phyloP scores from a whole-genome alignment of 2,888 invertebrate genomes.

The Blastobasis lacticolella region DNA sequence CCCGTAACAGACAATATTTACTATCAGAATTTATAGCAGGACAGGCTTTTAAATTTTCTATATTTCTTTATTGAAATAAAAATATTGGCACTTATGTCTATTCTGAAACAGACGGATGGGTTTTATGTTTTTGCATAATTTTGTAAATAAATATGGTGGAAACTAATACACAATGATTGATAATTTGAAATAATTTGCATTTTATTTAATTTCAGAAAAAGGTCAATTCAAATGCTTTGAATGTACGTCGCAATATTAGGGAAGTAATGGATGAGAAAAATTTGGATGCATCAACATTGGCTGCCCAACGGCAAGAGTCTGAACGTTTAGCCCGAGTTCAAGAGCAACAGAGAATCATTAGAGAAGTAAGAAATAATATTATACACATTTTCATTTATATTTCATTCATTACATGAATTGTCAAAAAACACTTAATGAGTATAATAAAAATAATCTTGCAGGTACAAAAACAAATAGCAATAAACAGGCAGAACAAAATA shows the following conservation, averaged over 20 bases:
- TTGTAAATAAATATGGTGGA: not conserved
- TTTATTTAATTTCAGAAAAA: conserved; percentile 50
- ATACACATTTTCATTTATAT: not conserved
- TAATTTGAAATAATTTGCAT: no score
- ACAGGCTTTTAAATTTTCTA: no score
- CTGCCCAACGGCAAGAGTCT: conserved; percentile 94
- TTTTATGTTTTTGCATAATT: not conserved
- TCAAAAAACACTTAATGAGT: no score
- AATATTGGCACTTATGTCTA: not conserved
- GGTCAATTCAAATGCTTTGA: conserved; percentile 60
- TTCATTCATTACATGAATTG: not conserved
- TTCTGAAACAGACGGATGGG: not conserved
- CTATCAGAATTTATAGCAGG: no score
- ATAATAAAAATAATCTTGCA: conserved; percentile 18
- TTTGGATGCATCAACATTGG: conserved; percentile 91
- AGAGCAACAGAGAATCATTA: conserved; percentile 87
- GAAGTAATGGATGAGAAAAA: conserved; percentile 96
- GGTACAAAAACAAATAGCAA: conserved; percentile 85
- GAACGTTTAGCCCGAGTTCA: conserved; percentile 89
- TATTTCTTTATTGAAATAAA: conserved; percentile 1
- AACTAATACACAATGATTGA: no score
- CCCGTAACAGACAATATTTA: no score
- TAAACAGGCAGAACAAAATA: conserved; percentile 81
- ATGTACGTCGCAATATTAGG: conserved; percentile 89
- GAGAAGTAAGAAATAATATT: conserved; percentile 71